Base-by-base conservation (phyloP, 2,888 invertebrate genomes). In the Tenodera sinensis region DNA sequence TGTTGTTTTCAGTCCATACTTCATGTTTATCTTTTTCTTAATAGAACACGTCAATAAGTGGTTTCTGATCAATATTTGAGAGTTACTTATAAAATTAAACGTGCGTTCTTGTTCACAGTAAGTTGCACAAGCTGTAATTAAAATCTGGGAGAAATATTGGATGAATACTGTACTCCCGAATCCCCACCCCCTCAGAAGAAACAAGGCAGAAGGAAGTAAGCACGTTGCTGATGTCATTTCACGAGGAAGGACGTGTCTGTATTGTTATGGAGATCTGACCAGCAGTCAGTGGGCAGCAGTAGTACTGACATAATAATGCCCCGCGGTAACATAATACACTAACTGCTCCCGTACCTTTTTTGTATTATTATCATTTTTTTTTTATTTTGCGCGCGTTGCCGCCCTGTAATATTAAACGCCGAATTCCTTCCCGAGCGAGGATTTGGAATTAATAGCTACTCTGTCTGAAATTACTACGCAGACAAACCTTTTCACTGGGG, bases 271-370 rank as follows among this genome's bases (percentile, higher is more conserved):
- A 88, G 86, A 88, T 86, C 85, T 88, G 88, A 86, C 42, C 85
- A 85, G 88, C 85, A 83, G 84, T 54, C 90, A 83, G 88, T 88
- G 85, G 88, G 90, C 90, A 87, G 88, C 83, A 87, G 88, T 86
- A 83, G 42, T 42, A 88, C 85, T 88, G 88, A 34, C 20, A 28
- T 86, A 81, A 81, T 86, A 28, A 86, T 47, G 47, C 28, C 34
- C n/a, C 25, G 83, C 28, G 28, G 30, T 82, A 85, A 89, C 86
- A 28, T 30, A 83, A 89, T 83, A 83, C 87, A 81, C 86, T 89
- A 87, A 89, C 47, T 83, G 89, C 88, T 88, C 88, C 89, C 85
- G 89, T 89, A 83, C 25, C 71, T 85, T 54, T 27, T 30, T 14
- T 8, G 42, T 42, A 42, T 42, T 42, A 42, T 42, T 42, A 42